Percentiles rank a stretch among this genome's conserved stretches.
Conservation (phyloP, 1,140 invertebrate species). For the Myzus persicae region DNA sequence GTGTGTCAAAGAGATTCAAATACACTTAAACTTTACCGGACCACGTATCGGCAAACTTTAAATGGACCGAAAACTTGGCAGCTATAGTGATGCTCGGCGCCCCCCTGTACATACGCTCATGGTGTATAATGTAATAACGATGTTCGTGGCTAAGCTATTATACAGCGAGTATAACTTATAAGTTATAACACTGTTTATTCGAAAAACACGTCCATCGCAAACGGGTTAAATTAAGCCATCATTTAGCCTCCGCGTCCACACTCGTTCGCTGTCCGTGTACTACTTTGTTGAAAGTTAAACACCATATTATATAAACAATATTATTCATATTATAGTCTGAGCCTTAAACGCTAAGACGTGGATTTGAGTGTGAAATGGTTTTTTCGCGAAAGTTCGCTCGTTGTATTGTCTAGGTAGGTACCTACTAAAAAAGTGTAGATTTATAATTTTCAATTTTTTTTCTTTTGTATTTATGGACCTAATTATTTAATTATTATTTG, state of each 20-base stretch:
- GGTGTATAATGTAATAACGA: conserved; percentile 50
- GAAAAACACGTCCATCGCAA: conserved; percentile 8
- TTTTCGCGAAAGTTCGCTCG: not conserved
- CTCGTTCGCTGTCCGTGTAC: not conserved
- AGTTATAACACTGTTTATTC: conserved; percentile 29
- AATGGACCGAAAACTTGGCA: conserved; percentile 53
- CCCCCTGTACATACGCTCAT: not conserved
- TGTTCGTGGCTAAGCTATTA: conserved; percentile 50
- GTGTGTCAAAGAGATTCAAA: conserved; percentile 38
- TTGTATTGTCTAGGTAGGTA: not conserved
- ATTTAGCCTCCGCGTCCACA: not conserved
- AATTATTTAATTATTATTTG: no score
- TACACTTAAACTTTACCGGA: conserved; percentile 46
- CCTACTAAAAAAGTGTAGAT: not conserved
- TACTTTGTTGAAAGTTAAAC: not conserved
- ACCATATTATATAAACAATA: not conserved
- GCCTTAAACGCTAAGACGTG: not conserved
- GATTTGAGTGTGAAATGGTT: not conserved
- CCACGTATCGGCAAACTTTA: conserved; percentile 47
- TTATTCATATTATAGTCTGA: no score
- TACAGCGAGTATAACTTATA: conserved; percentile 30
- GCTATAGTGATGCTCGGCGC: not conserved
- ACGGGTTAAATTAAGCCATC: not conserved
- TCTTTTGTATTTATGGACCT: not conserved
- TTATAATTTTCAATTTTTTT: not conserved